Evolutionary conservation across 2,797 vertebrate species (phyloP).

Genomic region (Cossypha caffra): DNA sequence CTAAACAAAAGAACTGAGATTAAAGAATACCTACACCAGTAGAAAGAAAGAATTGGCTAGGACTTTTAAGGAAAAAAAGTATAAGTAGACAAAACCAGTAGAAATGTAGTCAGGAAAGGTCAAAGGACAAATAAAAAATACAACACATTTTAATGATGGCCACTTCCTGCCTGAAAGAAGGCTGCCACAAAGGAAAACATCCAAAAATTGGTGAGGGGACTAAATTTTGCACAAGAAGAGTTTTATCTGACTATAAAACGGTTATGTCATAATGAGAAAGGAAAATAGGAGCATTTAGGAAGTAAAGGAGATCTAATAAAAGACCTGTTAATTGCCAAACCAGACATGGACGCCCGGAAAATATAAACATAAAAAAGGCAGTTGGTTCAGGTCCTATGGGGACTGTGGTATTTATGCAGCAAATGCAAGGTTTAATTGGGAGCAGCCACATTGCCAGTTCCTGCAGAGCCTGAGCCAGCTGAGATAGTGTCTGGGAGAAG

Average conservation of each 20-base stretch:
- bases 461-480: background rate
- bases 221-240: background rate
- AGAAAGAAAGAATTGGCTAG: background rate
- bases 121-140: background rate
- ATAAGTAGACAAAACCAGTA: background rate
- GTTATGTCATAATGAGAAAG: slow-evolving; percentile 1
- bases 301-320: slow-evolving; percentile 47
- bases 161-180: background rate
- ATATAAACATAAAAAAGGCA: background rate
- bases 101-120: background rate
- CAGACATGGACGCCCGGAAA: slow-evolving; percentile 22
- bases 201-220: background rate
- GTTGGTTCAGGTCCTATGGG: background rate
- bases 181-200: background rate
- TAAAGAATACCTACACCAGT: background rate
- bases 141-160: background rate
- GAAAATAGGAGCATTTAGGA: slow-evolving; percentile 24
- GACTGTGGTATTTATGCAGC: background rate
- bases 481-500: background rate
- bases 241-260: background rate
- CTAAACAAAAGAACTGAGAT: background rate
- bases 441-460: background rate
- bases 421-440: background rate
- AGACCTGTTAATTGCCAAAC: slow-evolving; percentile 32
- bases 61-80: background rate